A percentile compares a stretch with the other conserved stretches of the same genome.
Evolutionary conservation across 2,797 vertebrate genomes (phyloP).

Genomic region (Champsocephalus gunnari): DNA sequence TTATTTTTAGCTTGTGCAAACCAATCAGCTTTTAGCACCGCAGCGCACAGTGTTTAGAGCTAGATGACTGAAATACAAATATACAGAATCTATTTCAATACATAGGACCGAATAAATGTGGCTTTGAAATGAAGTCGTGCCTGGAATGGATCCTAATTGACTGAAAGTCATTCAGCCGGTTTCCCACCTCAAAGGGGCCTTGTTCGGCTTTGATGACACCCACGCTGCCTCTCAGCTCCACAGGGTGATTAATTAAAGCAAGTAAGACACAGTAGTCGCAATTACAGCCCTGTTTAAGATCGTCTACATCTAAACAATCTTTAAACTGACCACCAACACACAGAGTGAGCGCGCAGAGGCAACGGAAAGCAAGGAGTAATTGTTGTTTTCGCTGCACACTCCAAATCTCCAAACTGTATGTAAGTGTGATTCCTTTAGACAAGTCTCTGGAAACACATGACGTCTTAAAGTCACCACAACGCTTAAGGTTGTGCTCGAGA

Average conservation of each 20-base stretch:
- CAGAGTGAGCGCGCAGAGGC: background rate
- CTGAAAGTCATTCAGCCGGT: conserved; percentile 33
- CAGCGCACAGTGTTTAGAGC: conserved; percentile 3
- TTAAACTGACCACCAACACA: background rate
- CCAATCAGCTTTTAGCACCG: background rate
- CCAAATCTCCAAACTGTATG: background rate
- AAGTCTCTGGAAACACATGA: background rate
- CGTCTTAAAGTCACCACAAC: conserved; percentile 14
- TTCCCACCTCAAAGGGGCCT: conserved; percentile 39
- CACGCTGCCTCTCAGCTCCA: conserved; percentile 34
- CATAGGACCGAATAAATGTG: background rate
- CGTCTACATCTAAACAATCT: conserved; percentile 1
- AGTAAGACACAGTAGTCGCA: conserved; percentile 26
- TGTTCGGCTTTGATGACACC: conserved; percentile 58
- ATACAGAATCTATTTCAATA: conserved; percentile 2
- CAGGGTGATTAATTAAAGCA: conserved; percentile 47
- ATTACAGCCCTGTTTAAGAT: conserved; percentile 31
- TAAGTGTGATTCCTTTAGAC: background rate
- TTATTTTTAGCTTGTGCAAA: background rate
- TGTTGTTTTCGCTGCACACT: background rate
- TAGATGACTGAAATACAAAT: conserved; percentile 7
- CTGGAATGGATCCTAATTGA: conserved; percentile 22
- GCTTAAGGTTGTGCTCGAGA: conserved; percentile 28
- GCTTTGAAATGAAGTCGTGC: conserved; percentile 15
- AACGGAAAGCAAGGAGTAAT: background rate